Evolutionary conservation across 2,888 invertebrate species (phyloP).

Genomic region (Heliconius sara): DNA sequence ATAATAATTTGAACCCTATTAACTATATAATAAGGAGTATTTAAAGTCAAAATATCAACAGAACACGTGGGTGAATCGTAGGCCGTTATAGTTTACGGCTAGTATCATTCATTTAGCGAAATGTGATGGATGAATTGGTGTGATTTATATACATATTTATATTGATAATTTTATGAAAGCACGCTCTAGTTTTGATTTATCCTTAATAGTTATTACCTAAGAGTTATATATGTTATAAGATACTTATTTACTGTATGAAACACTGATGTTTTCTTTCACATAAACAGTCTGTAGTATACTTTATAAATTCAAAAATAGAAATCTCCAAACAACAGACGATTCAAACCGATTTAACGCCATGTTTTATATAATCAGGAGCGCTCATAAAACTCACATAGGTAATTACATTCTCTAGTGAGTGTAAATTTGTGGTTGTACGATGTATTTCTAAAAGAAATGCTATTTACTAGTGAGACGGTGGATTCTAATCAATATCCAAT

Average conservation of each 20-base stretch:
- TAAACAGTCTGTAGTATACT: not conserved
- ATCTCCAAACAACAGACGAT: not conserved
- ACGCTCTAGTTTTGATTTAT: constrained; percentile 22
- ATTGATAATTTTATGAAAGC: constrained; percentile 39
- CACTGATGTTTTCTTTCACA: not conserved
- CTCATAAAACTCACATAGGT: constrained; percentile 70
- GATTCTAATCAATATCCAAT: constrained; percentile 83
- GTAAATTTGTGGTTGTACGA: constrained; percentile 76
- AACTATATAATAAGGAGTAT: constrained; percentile 32
- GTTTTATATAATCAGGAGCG: constrained; percentile 77
- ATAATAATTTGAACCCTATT: constrained; percentile 55
- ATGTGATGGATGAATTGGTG: constrained; percentile 64
- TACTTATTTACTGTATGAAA: not conserved
- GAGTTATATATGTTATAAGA: not conserved
- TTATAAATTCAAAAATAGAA: constrained; percentile 12
- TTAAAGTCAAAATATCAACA: constrained; percentile 40
- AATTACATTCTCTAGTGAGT: constrained; percentile 80
- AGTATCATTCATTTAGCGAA: constrained; percentile 78
- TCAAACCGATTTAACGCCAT: constrained; percentile 66
- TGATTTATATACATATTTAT: constrained; percentile 57
- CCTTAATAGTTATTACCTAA: not conserved
- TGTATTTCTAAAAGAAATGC: constrained; percentile 77
- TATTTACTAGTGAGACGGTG: constrained; percentile 74
- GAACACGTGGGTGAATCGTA: constrained; percentile 73
- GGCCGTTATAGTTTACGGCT: constrained; percentile 72